Evolutionary conservation across 2,113 vertebrate species (phyloP).

Genomic region (Ochotona curzoniae): DNA sequence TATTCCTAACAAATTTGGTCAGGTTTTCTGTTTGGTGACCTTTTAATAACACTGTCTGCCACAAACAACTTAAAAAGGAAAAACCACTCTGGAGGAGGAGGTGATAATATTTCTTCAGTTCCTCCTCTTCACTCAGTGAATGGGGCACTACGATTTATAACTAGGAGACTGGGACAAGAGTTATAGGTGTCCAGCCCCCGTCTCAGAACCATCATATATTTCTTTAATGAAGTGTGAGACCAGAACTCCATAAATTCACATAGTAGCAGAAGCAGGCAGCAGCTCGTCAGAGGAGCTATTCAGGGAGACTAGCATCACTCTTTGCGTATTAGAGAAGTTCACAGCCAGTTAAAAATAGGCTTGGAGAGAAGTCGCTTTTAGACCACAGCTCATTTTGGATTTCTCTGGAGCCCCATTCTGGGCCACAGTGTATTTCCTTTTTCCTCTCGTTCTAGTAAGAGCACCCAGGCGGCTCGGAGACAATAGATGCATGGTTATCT

Average conservation of each 20-base stretch:
- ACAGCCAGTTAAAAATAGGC: slow-evolving; percentile 88
- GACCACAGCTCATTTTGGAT: slow-evolving; percentile 82
- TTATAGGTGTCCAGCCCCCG: slow-evolving; percentile 82
- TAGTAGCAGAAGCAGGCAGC: slow-evolving; percentile 82
- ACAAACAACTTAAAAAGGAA: background rate
- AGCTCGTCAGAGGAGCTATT: slow-evolving; percentile 84
- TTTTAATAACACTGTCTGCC: slow-evolving; percentile 18
- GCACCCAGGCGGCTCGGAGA: slow-evolving; percentile 59
- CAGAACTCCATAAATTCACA: slow-evolving; percentile 87
- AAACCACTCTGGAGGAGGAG: background rate
- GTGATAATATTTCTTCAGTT: slow-evolving; percentile 20
- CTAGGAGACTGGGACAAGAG: slow-evolving; percentile 69
- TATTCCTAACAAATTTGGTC: background rate
- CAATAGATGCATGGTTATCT: slow-evolving; percentile 68
- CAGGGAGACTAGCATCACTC: slow-evolving; percentile 82
- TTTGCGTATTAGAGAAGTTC: slow-evolving; percentile 85
- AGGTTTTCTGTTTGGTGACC: slow-evolving; percentile 1
- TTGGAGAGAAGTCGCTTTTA: slow-evolving; percentile 82
- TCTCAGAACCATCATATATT: slow-evolving; percentile 81
- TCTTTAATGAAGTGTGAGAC: slow-evolving; percentile 85
- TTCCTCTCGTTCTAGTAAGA: slow-evolving; percentile 76
- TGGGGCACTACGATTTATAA: slow-evolving; percentile 74
- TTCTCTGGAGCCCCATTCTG: slow-evolving; percentile 80
- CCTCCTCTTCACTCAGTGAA: slow-evolving; percentile 28
- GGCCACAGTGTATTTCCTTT: slow-evolving; percentile 74